phyloP scores from a whole-genome alignment of 2,797 vertebrate species.

The Gymnothorax reevesii region DNA sequence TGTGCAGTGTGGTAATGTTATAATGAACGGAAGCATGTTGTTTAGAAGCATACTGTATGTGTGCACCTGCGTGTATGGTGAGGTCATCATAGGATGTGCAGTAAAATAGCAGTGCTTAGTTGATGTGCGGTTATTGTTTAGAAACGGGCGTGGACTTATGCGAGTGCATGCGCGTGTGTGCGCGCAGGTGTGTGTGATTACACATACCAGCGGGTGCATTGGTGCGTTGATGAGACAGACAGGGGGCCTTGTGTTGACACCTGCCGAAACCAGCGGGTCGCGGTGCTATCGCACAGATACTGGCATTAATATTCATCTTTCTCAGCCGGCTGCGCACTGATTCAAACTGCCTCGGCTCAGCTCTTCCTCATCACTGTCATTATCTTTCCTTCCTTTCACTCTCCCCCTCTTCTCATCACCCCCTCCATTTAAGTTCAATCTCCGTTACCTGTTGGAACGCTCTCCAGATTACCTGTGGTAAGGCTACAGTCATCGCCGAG shows the following conservation, averaged over 20 bases:
- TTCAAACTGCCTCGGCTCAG: background rate
- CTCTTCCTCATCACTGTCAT: background rate
- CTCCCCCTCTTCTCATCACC: background rate
- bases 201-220: background rate
- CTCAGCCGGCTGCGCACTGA: background rate
- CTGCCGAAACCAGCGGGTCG: constrained; percentile 57
- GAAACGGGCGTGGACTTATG: background rate
- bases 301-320: constrained; percentile 30
- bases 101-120: too few relatives aligned
- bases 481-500: background rate
- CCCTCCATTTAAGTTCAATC: background rate
- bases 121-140: too few relatives aligned
- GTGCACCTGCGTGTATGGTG: too few relatives aligned
- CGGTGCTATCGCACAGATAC: constrained; percentile 55
- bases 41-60: background rate
- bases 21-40: background rate
- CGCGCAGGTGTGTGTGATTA: background rate
- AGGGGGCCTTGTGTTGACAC: constrained; percentile 47
- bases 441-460: background rate
- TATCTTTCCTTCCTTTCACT: background rate
- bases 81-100: too few relatives aligned
- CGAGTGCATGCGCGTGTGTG: background rate
- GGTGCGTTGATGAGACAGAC: constrained; percentile 40
- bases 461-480: background rate
- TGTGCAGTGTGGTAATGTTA: background rate